Conservation (phyloP, 1,140 invertebrate species). For the Formica selysi region DNA sequence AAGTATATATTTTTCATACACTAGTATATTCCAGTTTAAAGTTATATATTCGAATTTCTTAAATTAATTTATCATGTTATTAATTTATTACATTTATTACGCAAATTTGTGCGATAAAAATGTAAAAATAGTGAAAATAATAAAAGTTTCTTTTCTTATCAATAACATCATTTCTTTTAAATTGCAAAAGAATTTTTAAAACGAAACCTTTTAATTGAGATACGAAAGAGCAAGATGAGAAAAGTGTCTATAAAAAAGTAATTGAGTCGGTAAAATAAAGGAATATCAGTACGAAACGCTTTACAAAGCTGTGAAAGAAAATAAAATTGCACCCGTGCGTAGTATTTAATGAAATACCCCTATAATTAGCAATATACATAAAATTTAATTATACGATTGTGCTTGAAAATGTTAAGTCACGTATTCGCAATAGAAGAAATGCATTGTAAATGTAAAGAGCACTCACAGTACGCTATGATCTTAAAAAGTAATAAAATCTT, state of each 20-base stretch:
- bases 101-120: not conserved
- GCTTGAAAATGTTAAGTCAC: not conserved
- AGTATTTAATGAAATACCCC: constrained; percentile 19
- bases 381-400: constrained; percentile 37
- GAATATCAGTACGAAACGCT: constrained; percentile 10
- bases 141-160: constrained; percentile 15
- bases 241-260: not conserved
- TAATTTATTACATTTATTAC: too few species aligned
- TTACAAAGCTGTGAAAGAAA: not conserved
- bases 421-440: not conserved
- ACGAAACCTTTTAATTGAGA: not conserved
- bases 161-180: constrained; percentile 3
- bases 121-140: not conserved
- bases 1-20: too few species aligned
- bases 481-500: constrained; percentile 15
- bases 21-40: not conserved
- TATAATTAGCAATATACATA: constrained; percentile 10
- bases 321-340: not conserved
- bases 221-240: not conserved
- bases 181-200: not conserved
- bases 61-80: too few species aligned
- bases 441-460: not conserved
- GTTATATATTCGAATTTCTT: not conserved
- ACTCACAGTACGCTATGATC: not conserved
- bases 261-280: constrained; percentile 22